These are phyloP conservation scores for Ectemnius lituratus DNA, from an alignment of 2,888 invertebrate genomes.

Conservation along the genomic window DNA sequence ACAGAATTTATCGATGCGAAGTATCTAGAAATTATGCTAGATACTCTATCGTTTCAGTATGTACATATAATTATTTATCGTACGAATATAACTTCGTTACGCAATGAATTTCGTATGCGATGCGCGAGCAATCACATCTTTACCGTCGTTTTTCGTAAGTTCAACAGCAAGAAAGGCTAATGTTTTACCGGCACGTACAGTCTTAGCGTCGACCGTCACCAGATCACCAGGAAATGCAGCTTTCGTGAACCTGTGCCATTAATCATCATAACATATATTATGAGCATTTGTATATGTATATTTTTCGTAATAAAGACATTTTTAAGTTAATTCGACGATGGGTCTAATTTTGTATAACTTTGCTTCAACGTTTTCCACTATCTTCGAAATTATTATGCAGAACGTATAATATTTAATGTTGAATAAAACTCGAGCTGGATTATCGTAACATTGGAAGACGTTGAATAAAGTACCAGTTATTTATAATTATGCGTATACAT, in stretches of 20 bases:
- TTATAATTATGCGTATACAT: background rate
- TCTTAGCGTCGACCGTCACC: slow-evolving; percentile 88
- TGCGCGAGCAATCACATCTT: slow-evolving; percentile 88
- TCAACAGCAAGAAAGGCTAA: slow-evolving; percentile 91
- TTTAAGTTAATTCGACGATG: background rate
- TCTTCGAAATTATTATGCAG: no score
- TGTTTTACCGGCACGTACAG: slow-evolving; percentile 86
- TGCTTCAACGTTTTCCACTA: no score
- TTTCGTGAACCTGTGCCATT: slow-evolving; percentile 85
- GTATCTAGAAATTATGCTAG: slow-evolving; percentile 24
- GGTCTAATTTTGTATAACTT: no score
- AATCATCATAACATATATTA: slow-evolving; percentile 64
- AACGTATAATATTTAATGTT: no score
- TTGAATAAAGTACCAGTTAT: background rate
- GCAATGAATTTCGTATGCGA: slow-evolving; percentile 88
- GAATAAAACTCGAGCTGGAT: no score
- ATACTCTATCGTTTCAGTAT: slow-evolving; percentile 29
- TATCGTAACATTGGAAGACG: background rate
- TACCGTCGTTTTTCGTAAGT: slow-evolving; percentile 86
- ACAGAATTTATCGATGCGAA: no score
- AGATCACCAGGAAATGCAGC: slow-evolving; percentile 88
- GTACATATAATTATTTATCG: slow-evolving; percentile 16
- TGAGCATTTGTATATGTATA: slow-evolving; percentile 21
- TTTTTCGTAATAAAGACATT: slow-evolving; percentile 30
- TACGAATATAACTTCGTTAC: slow-evolving; percentile 6